Percentiles rank a stretch among this genome's conserved stretches.
Conservation (phyloP, 2,888 invertebrate species). For the Heliconius cydno region DNA sequence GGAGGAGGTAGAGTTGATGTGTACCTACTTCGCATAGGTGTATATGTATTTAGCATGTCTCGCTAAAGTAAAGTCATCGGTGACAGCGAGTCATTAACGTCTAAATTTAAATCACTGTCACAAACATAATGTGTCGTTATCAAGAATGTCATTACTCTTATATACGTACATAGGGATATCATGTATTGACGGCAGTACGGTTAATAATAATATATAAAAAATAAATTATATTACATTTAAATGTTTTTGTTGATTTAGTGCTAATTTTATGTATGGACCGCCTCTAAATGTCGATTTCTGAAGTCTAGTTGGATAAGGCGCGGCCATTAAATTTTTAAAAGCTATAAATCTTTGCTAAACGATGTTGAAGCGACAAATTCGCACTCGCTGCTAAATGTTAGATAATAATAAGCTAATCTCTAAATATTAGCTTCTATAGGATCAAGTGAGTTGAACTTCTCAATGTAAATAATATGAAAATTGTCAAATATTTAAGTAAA, state of each 20-base stretch:
- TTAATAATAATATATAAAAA: conserved; percentile 51
- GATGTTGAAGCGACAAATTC: conserved; percentile 57
- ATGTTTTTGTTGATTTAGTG: conserved; percentile 72
- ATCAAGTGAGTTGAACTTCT: background rate
- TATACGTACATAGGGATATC: conserved; percentile 31
- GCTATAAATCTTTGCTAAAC: conserved; percentile 71
- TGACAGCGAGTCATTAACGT: conserved; percentile 17
- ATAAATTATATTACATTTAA: conserved; percentile 71
- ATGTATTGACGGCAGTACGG: conserved; percentile 39
- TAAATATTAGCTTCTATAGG: background rate
- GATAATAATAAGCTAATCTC: conserved; percentile 58
- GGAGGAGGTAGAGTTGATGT: conserved; percentile 40
- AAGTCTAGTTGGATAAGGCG: conserved; percentile 56
- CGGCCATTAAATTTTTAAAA: conserved; percentile 71
- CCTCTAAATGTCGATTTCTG: conserved; percentile 65
- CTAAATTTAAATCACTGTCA: conserved; percentile 17
- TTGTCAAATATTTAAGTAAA: background rate
- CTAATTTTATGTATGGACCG: conserved; percentile 75
- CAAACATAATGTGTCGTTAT: conserved; percentile 5
- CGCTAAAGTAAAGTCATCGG: conserved; percentile 3
- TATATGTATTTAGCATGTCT: conserved; percentile 1
- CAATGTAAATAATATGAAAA: background rate
- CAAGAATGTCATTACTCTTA: conserved; percentile 16
- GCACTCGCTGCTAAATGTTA: conserved; percentile 54
- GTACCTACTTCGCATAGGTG: conserved; percentile 27